Base-by-base conservation (phyloP, 30 jellyfish, hydroid and myxozoan genomes). In the Cassiopea xamachana region DNA sequence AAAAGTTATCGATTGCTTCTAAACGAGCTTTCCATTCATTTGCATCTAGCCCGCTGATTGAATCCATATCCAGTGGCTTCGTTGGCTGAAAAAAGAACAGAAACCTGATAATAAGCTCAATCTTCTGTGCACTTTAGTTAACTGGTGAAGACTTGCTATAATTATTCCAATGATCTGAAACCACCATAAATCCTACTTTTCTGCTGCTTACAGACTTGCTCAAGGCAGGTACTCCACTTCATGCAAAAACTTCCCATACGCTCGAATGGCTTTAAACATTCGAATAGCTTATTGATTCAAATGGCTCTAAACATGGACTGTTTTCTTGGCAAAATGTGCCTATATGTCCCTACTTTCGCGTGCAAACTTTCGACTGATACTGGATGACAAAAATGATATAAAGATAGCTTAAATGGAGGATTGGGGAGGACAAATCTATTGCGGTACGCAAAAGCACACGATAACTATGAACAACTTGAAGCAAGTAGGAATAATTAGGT, bases 11-110 rank as follows among this genome's bases (percentile, higher is more conserved):
- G 1, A 96, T 91, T 13, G 94, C 99, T 73, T 92, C 98, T 60
- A 85, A 73, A 14, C 99, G 89, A 47, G 89, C 93, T 83, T 96
- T 96, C 99, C 99, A 96, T 69, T 85, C 96, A 83, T 84, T 92
- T 17, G 99, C 94, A 73, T 75, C 92, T 60, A 96, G 77, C 13
- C 92, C 89, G 12, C 85, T 73, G 7, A 96, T 81, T 16, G 92
- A 69, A 1, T 85, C 97, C 16, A 89, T 44, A 79, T 96, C 99
- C 74, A 96, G 50, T 1, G 88, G 87, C 5, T 78, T 69, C 19
- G 91, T 50, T 19, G 89, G 91, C 91, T 89, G 75, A 43, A 86
- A 75, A 8, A 6, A 39, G 69, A 2, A 19, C 27, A 81, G 62
- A 7, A 48, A 50, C 46, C 71, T 18, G 13, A 48, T 79, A 15